Evolutionary conservation across 2,888 invertebrate species (phyloP).

Genomic region (Pseudococcus jackbeardsleyi): DNA sequence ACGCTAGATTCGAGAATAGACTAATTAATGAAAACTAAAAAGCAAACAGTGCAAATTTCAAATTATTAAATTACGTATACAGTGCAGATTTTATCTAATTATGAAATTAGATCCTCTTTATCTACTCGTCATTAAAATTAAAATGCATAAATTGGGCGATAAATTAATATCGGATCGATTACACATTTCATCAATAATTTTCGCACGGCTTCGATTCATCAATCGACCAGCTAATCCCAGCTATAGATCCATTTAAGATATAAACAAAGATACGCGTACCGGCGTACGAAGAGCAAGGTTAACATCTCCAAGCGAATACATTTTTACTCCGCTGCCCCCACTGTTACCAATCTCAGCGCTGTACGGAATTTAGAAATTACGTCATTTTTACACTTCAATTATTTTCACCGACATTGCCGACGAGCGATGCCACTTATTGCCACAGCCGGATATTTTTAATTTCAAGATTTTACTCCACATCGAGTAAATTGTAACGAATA

Average conservation of each 20-base stretch:
- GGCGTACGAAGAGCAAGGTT: neutral
- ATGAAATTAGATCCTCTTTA: no score
- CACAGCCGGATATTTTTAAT: conserved; percentile 7
- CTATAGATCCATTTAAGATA: no score
- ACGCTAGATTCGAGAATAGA: neutral
- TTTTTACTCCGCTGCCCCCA: neutral
- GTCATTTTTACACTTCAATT: conserved; percentile 17
- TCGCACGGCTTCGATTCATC: no score
- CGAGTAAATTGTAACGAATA: neutral
- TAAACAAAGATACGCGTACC: neutral
- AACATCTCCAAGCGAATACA: neutral
- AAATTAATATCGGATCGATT: no score
- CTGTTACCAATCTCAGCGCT: neutral
- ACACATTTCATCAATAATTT: no score
- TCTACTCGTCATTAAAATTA: no score
- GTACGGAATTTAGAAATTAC: conserved; percentile 33
- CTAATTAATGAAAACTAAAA: neutral
- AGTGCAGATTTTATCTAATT: neutral
- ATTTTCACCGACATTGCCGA: neutral
- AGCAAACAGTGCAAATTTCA: conserved; percentile 1
- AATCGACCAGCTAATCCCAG: no score
- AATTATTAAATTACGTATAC: neutral
- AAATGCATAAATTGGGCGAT: no score
- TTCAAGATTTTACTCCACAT: neutral
- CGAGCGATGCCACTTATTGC: neutral